phyloP scores from a whole-genome alignment of 2,113 vertebrate genomes.

The Trachemys scripta region DNA sequence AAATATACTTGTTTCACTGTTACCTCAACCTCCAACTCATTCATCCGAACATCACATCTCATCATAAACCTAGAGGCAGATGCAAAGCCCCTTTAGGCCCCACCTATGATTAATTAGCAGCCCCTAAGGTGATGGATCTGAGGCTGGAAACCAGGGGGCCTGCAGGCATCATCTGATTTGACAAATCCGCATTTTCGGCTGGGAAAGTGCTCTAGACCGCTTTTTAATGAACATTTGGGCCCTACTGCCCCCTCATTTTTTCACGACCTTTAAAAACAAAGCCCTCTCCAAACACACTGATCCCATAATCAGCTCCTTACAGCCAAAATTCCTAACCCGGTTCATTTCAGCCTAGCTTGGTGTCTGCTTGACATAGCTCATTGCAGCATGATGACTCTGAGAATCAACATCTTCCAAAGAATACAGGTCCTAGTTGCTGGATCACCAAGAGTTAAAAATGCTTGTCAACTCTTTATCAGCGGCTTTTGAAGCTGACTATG shows the following conservation, averaged over 20 bases:
- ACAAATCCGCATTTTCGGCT: neutral
- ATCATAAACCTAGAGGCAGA: neutral
- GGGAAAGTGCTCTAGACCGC: too few relatives aligned
- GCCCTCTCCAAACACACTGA: neutral
- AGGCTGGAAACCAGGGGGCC: neutral
- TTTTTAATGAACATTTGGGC: neutral
- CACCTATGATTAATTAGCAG: too few relatives aligned
- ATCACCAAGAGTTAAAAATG: neutral
- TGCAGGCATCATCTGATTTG: neutral
- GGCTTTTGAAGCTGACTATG: neutral
- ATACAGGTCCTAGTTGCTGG: accelerated
- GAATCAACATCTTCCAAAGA: neutral
- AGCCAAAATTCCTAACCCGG: neutral
- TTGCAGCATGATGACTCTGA: neutral
- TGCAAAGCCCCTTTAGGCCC: neutral
- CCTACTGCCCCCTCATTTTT: neutral
- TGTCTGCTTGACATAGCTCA: neutral
- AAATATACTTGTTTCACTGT: neutral
- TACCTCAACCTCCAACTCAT: neutral
- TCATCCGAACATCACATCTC: neutral
- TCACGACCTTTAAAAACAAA: neutral
- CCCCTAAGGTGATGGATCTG: neutral
- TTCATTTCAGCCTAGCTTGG: neutral
- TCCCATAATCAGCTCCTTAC: neutral
- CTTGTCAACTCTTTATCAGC: neutral